phyloP scores from a whole-genome alignment of 92 coral and sea anemone genomes.

The Porites divaricata region DNA sequence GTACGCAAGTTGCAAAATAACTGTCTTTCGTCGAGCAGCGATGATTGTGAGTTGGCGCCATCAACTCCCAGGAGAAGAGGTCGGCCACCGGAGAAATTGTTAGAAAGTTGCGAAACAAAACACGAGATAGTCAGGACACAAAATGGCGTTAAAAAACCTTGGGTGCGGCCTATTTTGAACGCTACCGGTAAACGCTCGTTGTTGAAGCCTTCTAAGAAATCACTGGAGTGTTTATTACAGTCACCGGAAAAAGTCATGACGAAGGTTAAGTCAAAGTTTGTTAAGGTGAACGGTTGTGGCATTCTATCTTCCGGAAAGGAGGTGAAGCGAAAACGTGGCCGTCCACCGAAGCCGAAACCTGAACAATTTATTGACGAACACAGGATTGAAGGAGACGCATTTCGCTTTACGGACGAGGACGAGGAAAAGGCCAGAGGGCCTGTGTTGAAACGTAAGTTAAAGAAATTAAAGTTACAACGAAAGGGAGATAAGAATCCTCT shows the following conservation, averaged over 20 bases:
- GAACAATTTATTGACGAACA: constrained; percentile 43
- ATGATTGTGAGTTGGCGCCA: constrained; percentile 68
- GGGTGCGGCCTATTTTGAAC: constrained; percentile 96
- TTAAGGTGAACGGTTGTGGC: constrained; percentile 67
- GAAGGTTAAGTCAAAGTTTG: constrained; percentile 69
- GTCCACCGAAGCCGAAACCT: constrained; percentile 71
- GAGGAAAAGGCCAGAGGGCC: constrained; percentile 40
- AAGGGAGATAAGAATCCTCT: constrained; percentile 76
- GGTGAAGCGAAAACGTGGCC: constrained; percentile 81
- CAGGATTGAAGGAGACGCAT: constrained; percentile 60
- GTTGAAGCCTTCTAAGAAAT: constrained; percentile 65
- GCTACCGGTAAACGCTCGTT: constrained; percentile 79
- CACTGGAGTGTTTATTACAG: constrained; percentile 49
- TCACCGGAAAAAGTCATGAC: constrained; percentile 57
- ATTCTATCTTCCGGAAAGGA: constrained; percentile 59
- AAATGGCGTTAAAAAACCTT: constrained; percentile 93
- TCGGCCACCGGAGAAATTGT: constrained; percentile 82
- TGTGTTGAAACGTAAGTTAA: constrained; percentile 60
- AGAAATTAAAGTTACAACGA: constrained; percentile 64
- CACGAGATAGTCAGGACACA: constrained; percentile 72
- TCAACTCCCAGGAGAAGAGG: constrained; percentile 80
- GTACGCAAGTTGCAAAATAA: constrained; percentile 68
- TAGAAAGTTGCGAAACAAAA: constrained; percentile 62
- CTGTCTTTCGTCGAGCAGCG: constrained; percentile 76
- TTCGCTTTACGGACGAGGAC: constrained; percentile 79